These are phyloP conservation scores for Gobius niger DNA, from an alignment of 2,113 vertebrate genomes.

Conservation along the genomic window DNA sequence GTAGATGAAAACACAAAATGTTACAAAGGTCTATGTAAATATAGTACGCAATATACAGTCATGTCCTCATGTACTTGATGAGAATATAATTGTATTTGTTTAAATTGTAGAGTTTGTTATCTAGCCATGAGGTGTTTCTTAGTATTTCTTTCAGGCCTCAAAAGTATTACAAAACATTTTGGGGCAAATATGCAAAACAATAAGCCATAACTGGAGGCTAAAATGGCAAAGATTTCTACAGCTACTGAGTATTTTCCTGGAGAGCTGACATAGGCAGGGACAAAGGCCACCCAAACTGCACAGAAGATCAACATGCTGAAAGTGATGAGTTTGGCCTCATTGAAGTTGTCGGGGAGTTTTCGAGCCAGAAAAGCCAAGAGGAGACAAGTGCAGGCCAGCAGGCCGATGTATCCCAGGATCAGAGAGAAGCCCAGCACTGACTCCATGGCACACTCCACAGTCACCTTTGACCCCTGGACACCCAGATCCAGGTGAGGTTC, in stretches of 20 bases:
- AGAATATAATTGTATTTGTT: too few species aligned
- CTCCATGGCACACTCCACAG: constrained; percentile 69
- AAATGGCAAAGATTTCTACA: constrained; percentile 75
- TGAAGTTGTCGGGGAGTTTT: constrained; percentile 72
- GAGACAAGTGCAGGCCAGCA: constrained; percentile 72
- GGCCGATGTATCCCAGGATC: constrained; percentile 77
- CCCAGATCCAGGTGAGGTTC: constrained; percentile 56
- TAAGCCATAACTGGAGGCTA: constrained; percentile 68
- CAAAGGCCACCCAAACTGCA: constrained; percentile 72
- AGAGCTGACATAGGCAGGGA: constrained; percentile 75
- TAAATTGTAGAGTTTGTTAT: too few species aligned
- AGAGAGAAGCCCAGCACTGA: constrained; percentile 71
- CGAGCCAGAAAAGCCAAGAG: constrained; percentile 74
- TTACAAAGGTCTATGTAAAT: too few species aligned
- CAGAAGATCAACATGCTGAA: constrained; percentile 82
- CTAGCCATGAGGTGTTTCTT: too few species aligned
- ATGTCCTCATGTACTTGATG: too few species aligned
- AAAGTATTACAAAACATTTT: constrained; percentile 75
- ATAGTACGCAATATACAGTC: too few species aligned
- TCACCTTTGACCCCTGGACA: constrained; percentile 63
- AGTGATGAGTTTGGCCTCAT: constrained; percentile 73
- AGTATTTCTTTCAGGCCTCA: constrained; percentile 71
- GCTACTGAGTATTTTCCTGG: constrained; percentile 66
- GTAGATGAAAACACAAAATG: too few species aligned
- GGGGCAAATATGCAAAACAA: constrained; percentile 72